Evolutionary conservation across 2,888 invertebrate genomes (phyloP).

Genomic region (Choristoneura rosaceana): DNA sequence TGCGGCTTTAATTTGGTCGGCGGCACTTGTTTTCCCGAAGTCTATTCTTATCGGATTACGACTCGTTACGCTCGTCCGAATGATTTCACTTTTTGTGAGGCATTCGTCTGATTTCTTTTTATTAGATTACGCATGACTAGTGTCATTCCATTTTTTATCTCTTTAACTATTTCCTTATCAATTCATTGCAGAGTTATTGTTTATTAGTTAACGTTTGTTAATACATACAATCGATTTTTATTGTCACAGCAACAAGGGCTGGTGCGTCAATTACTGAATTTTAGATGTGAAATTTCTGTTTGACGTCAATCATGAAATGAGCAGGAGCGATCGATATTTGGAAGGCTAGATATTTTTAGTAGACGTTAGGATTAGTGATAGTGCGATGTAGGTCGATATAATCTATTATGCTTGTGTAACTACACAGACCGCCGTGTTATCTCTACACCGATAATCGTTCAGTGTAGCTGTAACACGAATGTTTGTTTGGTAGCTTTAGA

Average conservation of each 20-base stretch:
- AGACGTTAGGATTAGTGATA: constrained; percentile 27
- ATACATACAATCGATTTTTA: constrained; percentile 45
- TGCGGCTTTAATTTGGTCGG: constrained; percentile 33
- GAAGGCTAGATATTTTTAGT: constrained; percentile 18
- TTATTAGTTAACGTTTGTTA: constrained; percentile 27
- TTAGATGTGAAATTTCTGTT: constrained; percentile 51
- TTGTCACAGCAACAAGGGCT: constrained; percentile 43
- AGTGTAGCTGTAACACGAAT: constrained; percentile 24
- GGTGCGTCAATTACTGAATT: constrained; percentile 57
- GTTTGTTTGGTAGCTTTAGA: constrained; percentile 4
- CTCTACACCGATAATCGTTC: constrained; percentile 25
- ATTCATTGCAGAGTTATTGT: background rate
- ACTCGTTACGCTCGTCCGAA: constrained; percentile 50
- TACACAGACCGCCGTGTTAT: constrained; percentile 26
- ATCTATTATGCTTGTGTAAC: constrained; percentile 29
- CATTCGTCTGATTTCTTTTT: constrained; percentile 49
- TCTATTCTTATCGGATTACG: constrained; percentile 56
- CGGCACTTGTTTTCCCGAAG: constrained; percentile 48
- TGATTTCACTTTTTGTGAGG: constrained; percentile 55
- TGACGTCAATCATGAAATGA: constrained; percentile 51
- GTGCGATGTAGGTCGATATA: constrained; percentile 5
- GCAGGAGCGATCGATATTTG: constrained; percentile 38
- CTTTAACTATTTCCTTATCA: constrained; percentile 18
- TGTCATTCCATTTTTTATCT: constrained; percentile 28
- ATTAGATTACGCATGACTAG: constrained; percentile 46